Base-by-base conservation (phyloP, 2,113 vertebrate genomes). In the Grus americana region DNA sequence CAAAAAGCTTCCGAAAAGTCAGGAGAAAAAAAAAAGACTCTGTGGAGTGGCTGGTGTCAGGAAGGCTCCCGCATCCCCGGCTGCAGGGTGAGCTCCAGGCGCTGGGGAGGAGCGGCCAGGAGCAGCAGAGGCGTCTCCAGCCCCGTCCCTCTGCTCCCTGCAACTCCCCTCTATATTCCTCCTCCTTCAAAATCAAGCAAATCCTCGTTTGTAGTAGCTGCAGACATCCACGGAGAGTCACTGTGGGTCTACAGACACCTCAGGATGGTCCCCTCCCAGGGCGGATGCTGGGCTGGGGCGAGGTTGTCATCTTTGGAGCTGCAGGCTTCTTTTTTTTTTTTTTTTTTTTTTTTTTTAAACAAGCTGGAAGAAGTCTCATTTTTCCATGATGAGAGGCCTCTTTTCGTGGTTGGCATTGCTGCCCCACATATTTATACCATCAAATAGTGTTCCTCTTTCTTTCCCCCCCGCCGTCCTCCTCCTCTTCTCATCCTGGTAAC, bases 201-300 rank as follows among this genome's bases (percentile, higher is more conserved):
- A 9, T 2, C 11, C 14, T 27, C 11, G 0, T 44, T 19, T 86
- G 94, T 34, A 89, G 49, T 90, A 74, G 58, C 87, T 11, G 0
- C 38, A 5, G 8, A 4, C 11, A 38, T 50, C 97, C 97, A 93
- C 96, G 18, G 52, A 72, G 97, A 81, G 97, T 83, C 92, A 92
- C 96, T 98, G 96, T 97, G 93, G 90, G 36, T 95, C 97, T 13
- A 91, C 70, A 15, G 44, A 90, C 75, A 15, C 34, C 18, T 7
- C 68, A 40, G 40, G 44, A 11, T 10, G 15, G 40, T 10, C 62
- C 62, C 38, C 20, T 29, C 57, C 32, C 59, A 1, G 52, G 32
- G 36, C 36, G 44, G 59, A 11, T 11, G 23, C 26, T 61, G 55
- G 44, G 63, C 47, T 32, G 73, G 40, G 66, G 55, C 5, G 62